Evolutionary conservation across 2,113 vertebrate species (phyloP), one percentile per base, ranked within the genome.

Genomic region (Aramus guarauna): DNA sequence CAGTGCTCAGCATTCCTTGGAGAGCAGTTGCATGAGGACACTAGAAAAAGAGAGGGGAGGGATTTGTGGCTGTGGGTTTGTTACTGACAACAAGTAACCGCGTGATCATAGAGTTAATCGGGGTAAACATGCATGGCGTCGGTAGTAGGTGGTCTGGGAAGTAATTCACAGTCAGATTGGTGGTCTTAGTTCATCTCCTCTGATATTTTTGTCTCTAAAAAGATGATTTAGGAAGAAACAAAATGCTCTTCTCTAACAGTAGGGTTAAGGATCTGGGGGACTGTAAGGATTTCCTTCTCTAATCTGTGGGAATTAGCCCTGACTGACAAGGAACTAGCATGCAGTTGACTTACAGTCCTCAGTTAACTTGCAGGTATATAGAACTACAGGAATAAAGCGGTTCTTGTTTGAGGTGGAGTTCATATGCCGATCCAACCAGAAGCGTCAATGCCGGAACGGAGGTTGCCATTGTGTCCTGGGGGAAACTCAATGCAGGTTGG

Each of bases 241-340:
- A 34, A 68, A 39, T 1, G 4, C 12, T 67, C 34, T 90, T 76
- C 37, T 21, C 26, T 17, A 37, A 21, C 22, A 19, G 73, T 43
- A 72, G 60, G 24, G 37, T 86, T 96, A 94, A 96, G 90, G 95
- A 93, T 52, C 91, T 68, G 41, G 85, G 32, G 17, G 50, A 89
- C 50, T 34, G 9, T 59, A 68, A 12, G 66, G 94, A 93, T 95
- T 96, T 96, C 53, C 56, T 92, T 78, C 69, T 80, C 50, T 97
- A 97, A 97, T 97, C 94, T 76, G 23, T 36, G 27, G 93, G 95
- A 91, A 96, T 97, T 97, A 96, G 66, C 81, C 92, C 68, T 94
- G 95, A 82, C 39, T 89, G 90, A 88, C 77, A 88, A 62, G 50
- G 67, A 88, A 37, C 15, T 30, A 82, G 45, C 17, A 6, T 55